Evolutionary conservation across 2,113 vertebrate species (phyloP), one percentile per base, ranked within the genome.

Genomic region (Nematolebias whitei): DNA sequence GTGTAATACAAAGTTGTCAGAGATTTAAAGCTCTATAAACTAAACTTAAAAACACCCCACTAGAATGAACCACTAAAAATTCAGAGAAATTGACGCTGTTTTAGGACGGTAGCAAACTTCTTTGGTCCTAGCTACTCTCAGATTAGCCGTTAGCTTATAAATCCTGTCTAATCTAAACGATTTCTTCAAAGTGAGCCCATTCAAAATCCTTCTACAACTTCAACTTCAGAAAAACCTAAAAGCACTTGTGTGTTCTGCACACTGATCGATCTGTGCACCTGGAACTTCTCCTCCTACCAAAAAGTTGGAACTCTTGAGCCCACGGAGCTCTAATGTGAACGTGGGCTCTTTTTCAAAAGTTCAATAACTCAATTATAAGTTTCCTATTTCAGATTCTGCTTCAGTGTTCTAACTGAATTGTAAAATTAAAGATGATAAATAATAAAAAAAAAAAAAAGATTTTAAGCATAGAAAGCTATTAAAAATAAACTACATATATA

Each of bases 401-500:
- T 63, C n/a, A 58, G 48, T 48, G 66, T 59, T 79, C 55, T 70
- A 67, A 72, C 50, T 58, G 32, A 20, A 64, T 18, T 19, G 44
- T 26, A 20, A 22, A 12, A 22, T 29, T 2, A 14, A 55, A 9
- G 55, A 47, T 8, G 52, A 38, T 41, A 58, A 20, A 13, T 4
- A 52, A 1, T 1, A 51, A 62, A 10, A 40, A 38, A 19, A 38
- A 11, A 19, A 63, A 35, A 56, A 20, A 19, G 65, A 69, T 66
- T 45, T 63, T 41, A 76, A 48, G 41, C 58, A 68, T 26, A 78
- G 72, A 74, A 80, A 68, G 61, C 49, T 53, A 70, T 26, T 48
- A 61, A 57, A 74, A 47, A 67, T 47, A 40, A 68, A 24, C 32
- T 71, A 75, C 84, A 84, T 78, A 84, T 85, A 87, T 61, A 19